phyloP scores from a whole-genome alignment of 2,797 vertebrate genomes.

The Tragopan temminckii region DNA sequence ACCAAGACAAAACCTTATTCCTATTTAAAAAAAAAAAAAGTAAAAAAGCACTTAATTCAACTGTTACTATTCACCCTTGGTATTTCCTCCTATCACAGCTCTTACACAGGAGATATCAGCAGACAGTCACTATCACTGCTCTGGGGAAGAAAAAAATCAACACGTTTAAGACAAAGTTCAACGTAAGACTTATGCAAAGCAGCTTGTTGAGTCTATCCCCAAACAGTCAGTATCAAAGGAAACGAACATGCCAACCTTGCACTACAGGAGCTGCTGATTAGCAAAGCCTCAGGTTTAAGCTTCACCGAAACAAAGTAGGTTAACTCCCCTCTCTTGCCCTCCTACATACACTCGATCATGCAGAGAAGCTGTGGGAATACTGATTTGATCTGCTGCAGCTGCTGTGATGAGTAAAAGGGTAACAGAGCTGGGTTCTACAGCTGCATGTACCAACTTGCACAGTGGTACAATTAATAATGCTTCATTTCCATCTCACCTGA shows the following conservation, averaged over 20 bases:
- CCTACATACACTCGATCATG: not conserved
- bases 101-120: not conserved
- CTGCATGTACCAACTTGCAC: not conserved
- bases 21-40: not conserved
- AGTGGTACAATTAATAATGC: not conserved
- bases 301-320: conserved; percentile 21
- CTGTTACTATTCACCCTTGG: not conserved
- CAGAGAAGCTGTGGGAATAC: conserved; percentile 44
- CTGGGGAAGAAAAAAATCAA: not conserved
- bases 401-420: conserved; percentile 19
- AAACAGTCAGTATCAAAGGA: not conserved
- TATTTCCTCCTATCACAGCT: not conserved
- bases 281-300: conserved; percentile 12
- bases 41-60: not conserved
- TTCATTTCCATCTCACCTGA: not conserved
- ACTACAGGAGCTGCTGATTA: not conserved
- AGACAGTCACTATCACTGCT: not conserved
- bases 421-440: conserved; percentile 5
- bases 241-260: not conserved
- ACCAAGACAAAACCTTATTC: not conserved
- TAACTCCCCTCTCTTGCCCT: conserved; percentile 15
- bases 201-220: not conserved
- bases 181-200: not conserved
- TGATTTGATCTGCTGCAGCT: conserved; percentile 41
- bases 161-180: not conserved